Evolutionary conservation across 1,140 invertebrate species (phyloP).

Genomic region (Mylabris phalerata): DNA sequence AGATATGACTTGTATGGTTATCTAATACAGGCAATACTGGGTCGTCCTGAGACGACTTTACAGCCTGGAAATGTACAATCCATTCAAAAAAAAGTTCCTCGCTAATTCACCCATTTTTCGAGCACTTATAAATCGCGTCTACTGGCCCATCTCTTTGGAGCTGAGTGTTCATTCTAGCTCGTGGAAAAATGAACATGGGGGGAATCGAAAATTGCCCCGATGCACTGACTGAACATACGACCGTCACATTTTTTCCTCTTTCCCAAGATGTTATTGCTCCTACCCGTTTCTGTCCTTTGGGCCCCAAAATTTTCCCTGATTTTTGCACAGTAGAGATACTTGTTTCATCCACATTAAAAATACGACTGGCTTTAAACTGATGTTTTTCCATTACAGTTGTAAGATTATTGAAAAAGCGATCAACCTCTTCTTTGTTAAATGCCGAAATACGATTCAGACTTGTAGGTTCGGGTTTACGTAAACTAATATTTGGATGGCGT

Average conservation of each 20-base stretch:
- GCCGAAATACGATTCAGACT: conserved; percentile 1
- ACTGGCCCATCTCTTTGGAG: conserved; percentile 23
- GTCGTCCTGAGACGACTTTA: conserved; percentile 14
- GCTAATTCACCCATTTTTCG: conserved; percentile 26
- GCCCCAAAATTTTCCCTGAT: conserved; percentile 37
- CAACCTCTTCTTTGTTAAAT: neutral
- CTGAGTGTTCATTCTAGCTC: conserved; percentile 10
- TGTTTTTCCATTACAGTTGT: conserved; percentile 19
- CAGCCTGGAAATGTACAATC: conserved; percentile 27
- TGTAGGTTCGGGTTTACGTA: conserved; percentile 3
- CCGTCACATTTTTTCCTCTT: conserved; percentile 40
- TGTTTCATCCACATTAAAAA: conserved; percentile 45
- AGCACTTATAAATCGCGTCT: conserved; percentile 19
- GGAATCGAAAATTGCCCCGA: conserved; percentile 34
- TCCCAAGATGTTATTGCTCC: conserved; percentile 39
- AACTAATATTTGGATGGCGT: conserved; percentile 28
- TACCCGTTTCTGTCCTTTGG: conserved; percentile 39
- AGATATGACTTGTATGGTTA: conserved; percentile 29
- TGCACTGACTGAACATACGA: conserved; percentile 34
- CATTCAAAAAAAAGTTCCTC: conserved; percentile 22
- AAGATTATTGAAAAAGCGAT: neutral
- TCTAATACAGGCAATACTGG: conserved; percentile 30
- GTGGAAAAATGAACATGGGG: conserved; percentile 24
- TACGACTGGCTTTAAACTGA: conserved; percentile 24
- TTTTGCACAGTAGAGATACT: conserved; percentile 43